Evolutionary conservation across 1,140 invertebrate species (phyloP), one percentile per base, ranked within the genome.

Genomic region (Procambarus virginalis): DNA sequence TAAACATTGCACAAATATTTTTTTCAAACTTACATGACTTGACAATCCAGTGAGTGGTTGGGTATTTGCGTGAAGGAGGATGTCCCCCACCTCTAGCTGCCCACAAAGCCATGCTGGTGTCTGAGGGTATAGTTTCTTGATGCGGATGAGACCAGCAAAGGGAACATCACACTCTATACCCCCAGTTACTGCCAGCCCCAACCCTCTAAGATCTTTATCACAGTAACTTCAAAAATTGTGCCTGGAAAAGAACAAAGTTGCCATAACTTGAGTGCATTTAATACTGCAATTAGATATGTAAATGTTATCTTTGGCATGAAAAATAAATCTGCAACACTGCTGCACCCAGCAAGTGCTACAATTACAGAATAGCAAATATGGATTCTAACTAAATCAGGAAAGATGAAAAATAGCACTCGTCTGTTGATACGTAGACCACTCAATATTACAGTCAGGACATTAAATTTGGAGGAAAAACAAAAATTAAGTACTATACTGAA

Each of bases 61-160:
- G 64, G 96, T 96, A 93, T 97, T 97, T 76, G 96, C 97, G 91
- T 96, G 96, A 8, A 98, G 94, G 55, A 98, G 95, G 88, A 98
- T 95, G 94, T 98, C 97, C 77, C 96, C 96, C 6, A 95, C 95
- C 84, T 96, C 95, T 49, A 98, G 95, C 93, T 96, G 95, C 83
- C 97, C 97, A 92, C 96, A 96, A 70, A 96, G 94, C 93, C 96
- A 96, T 2, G 97, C 97, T 2, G 97, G 97, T 93, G 97, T 97
- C 92, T 97, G 96, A 17, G 97, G 94, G 96, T 97, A 93, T 20
- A 98, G 95, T 92, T 97, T 95, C 93, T 97, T 96, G 91, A 98
- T 96, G 85, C 97, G 95, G 77, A 97, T 96, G 49, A 97, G 95
- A 6, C 96, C 96, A 0, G 96, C 95, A 87, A 94, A 95, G 12